phyloP scores from a whole-genome alignment of 2,797 vertebrate genomes.

The Halcyon badia region DNA sequence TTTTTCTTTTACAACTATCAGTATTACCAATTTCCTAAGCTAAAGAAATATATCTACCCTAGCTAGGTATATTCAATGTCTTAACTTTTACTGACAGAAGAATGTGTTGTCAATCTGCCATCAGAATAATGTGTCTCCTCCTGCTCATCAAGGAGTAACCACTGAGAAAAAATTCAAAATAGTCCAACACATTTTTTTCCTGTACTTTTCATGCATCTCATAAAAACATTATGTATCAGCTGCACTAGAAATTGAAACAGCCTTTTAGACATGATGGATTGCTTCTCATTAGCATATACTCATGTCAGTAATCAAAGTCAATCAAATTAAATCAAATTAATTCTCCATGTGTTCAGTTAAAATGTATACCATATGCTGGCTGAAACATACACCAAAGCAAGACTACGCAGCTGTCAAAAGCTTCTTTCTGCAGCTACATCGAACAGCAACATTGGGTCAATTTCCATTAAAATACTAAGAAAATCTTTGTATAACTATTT shows the following conservation, averaged over 20 bases:
- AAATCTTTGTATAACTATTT: neutral
- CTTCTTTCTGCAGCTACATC: neutral
- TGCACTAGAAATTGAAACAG: neutral
- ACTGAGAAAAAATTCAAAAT: neutral
- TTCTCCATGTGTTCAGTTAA: conserved; percentile 27
- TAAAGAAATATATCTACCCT: neutral
- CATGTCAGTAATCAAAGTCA: conserved; percentile 54
- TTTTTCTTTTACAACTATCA: neutral
- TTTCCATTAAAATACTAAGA: neutral
- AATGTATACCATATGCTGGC: conserved; percentile 28
- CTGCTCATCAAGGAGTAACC: neutral
- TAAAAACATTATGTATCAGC: neutral
- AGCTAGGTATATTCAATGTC: neutral
- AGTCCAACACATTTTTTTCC: neutral
- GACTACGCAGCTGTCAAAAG: neutral
- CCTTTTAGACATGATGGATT: conserved; percentile 32
- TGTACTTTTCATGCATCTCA: neutral
- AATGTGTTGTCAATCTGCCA: neutral
- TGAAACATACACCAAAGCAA: conserved; percentile 5
- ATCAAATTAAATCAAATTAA: conserved; percentile 55
- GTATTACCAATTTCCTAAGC: neutral
- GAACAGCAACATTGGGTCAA: neutral
- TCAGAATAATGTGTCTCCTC: neutral
- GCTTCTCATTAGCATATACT: conserved; percentile 58
- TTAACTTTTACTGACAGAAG: neutral